A percentile compares a stretch with the other conserved stretches of the same genome.
Conservation (phyloP, 2,797 vertebrate species). For the Saxicola maurus region DNA sequence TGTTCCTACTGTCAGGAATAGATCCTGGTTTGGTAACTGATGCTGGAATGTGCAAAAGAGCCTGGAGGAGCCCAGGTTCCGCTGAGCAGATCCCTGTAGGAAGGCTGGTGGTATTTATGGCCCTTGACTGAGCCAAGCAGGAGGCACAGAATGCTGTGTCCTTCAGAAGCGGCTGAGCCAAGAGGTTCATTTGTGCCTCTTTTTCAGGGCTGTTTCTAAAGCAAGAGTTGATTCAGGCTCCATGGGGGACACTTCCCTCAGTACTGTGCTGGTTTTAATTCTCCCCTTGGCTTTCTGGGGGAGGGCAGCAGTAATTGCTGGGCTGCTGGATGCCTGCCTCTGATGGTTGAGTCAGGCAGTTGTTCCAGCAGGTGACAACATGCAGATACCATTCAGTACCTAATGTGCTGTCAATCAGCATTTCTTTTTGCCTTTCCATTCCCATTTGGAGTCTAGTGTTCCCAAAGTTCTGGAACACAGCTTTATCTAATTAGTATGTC, state of each 20-base stretch:
- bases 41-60: not conserved
- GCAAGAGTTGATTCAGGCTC: not conserved
- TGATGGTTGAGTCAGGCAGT: slow-evolving; percentile 9
- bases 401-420: not conserved
- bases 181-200: not conserved
- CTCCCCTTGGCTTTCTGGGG: not conserved
- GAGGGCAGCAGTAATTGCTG: slow-evolving; percentile 4
- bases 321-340: not conserved
- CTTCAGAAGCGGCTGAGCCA: not conserved
- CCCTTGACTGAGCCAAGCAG: not conserved
- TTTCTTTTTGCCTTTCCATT: not conserved
- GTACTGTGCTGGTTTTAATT: not conserved
- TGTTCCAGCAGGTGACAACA: not conserved
- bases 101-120: slow-evolving; percentile 18
- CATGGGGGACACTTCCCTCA: not conserved
- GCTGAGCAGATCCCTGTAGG: not conserved
- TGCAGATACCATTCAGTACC: not conserved
- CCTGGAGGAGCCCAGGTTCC: not conserved
- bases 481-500: not conserved
- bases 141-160: slow-evolving; percentile 9
- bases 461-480: not conserved
- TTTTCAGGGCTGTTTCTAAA: slow-evolving; percentile 9
- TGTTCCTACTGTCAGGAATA: slow-evolving; percentile 4
- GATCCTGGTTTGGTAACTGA: not conserved
- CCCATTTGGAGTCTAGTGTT: not conserved